phyloP scores from a whole-genome alignment of 92 coral and sea anemone species.

The Porites rus region DNA sequence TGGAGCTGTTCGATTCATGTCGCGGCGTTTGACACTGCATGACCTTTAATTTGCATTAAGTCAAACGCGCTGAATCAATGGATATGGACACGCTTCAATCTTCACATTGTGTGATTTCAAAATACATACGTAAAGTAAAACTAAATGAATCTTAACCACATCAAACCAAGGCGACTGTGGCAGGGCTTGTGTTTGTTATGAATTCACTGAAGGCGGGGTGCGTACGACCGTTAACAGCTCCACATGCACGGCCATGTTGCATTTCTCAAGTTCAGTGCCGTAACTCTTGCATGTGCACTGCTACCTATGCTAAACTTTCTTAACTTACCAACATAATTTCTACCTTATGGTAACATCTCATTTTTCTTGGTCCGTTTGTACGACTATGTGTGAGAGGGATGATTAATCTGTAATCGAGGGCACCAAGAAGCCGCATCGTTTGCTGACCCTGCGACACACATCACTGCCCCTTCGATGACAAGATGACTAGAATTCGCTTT shows the following conservation, averaged over 20 bases:
- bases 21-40: slow-evolving; percentile 24
- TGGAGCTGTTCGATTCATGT: not conserved
- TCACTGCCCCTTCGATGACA: not conserved
- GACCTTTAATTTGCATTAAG: slow-evolving; percentile 23
- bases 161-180: not conserved
- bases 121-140: no score
- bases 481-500: not conserved
- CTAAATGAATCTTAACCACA: not conserved
- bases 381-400: no score
- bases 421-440: not conserved
- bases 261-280: not conserved
- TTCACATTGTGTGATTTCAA: not conserved
- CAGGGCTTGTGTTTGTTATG: not conserved
- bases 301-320: not conserved
- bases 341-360: not conserved
- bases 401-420: not conserved
- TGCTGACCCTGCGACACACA: slow-evolving; percentile 21
- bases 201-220: no score
- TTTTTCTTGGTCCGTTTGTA: no score
- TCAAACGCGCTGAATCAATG: not conserved
- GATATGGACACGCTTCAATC: not conserved
- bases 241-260: no score
- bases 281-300: not conserved
- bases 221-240: no score
- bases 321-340: not conserved